Evolutionary conservation across 2,888 invertebrate genomes (phyloP), one percentile per base, ranked within the genome.

Genomic region (Eupithecia insigniata): DNA sequence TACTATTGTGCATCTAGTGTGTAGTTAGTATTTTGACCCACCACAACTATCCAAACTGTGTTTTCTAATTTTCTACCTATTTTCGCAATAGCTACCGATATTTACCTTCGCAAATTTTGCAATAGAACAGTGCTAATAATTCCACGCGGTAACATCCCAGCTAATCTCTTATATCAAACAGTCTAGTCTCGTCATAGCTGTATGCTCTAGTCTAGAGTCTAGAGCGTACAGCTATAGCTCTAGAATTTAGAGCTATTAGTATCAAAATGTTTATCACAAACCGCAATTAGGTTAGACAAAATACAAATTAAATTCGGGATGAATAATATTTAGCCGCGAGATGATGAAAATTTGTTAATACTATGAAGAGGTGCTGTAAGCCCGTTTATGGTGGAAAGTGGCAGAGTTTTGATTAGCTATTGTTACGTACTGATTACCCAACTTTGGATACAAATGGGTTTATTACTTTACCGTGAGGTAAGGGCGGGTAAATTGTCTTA

Each of bases 401-500:
- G 77, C 79, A 67, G 82, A 85, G 84, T 86, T 88, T 85, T 86
- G 87, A 88, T 88, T 85, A 81, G 81, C 79, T 75, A 82, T 87
- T 87, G 87, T 85, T 81, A 80, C 77, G 76, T 74, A 72, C 77
- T 79, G 76, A 84, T 81, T 80, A 81, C 77, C 79, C 73, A 58
- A 69, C 61, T 78, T 67, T 64, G 14, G 51, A 10, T 65, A 55
- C 12, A 30, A 62, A 62, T 62, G 34, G 18, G n/a, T 62, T 62
- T 62, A 62, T 62, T 39, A 43, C 39, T 4, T 39, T 39, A 16
- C 30, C n/a, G 32, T 34, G n/a, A 30, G 30, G 62, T 28, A n/a
- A 34, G 32, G 62, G 18, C 10, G 18, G 18, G 60, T 30, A n/a
- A 18, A 28, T 6, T 6, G 60, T 28, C 30, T 28, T 16, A 60